Percentiles rank a stretch among this genome's conserved stretches.
Evolutionary conservation across 2,888 invertebrate species (phyloP).

Genomic region (Heliconius hortense): DNA sequence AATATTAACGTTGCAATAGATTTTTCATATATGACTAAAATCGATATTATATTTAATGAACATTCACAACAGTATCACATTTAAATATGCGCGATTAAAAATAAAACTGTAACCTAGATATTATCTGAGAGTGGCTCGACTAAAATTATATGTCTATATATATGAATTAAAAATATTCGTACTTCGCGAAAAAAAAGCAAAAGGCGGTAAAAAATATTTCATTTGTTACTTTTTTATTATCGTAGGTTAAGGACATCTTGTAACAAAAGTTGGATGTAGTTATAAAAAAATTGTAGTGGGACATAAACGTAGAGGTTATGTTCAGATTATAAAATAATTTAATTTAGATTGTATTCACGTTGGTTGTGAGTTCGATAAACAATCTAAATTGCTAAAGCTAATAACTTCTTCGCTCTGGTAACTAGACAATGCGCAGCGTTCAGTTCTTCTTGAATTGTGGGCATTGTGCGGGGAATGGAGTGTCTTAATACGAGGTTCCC

Average conservation of each 20-base stretch:
- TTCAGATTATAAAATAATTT: background rate
- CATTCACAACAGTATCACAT: background rate
- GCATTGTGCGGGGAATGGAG: too few species aligned
- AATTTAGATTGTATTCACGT: background rate
- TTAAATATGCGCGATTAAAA: constrained; percentile 3
- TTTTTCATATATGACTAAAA: background rate
- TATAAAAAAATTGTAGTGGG: background rate
- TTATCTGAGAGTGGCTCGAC: background rate
- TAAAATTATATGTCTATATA: background rate
- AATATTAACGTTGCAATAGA: background rate
- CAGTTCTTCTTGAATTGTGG: background rate
- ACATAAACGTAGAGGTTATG: background rate
- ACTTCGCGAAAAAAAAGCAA: background rate
- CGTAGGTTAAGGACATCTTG: background rate
- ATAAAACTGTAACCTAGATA: constrained; percentile 16
- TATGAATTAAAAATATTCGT: background rate
- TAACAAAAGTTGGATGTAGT: background rate
- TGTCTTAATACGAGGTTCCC: too few species aligned
- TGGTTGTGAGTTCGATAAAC: background rate
- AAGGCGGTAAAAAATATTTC: background rate
- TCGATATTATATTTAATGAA: constrained; percentile 12
- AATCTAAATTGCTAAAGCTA: too few species aligned
- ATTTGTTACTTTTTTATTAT: background rate
- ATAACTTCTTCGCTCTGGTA: too few species aligned
- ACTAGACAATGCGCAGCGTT: background rate